A percentile compares a stretch with the other conserved stretches of the same genome.
These are phyloP conservation scores for Papio anubis DNA, from an alignment of 2,113 vertebrate species.

Conservation along the genomic window DNA sequence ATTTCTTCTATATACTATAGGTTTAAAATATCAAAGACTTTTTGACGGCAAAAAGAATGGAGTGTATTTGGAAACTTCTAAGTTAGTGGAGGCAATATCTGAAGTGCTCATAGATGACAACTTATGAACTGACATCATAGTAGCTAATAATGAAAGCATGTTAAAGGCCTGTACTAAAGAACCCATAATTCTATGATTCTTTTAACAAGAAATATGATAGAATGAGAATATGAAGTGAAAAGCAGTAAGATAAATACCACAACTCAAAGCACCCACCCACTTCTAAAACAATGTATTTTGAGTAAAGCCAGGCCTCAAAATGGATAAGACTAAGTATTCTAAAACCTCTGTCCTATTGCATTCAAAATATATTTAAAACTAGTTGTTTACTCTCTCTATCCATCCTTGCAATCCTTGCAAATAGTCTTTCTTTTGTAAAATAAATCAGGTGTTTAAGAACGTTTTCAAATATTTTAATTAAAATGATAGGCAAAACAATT, in stretches of 20 bases:
- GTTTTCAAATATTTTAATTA: constrained; percentile 37
- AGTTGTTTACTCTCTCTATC: neutral
- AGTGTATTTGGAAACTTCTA: neutral
- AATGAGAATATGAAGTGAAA: constrained; percentile 49
- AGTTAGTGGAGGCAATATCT: neutral
- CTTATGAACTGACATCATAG: neutral
- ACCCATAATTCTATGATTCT: neutral
- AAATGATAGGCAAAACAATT: neutral
- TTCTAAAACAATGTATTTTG: constrained; percentile 54
- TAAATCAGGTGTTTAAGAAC: neutral
- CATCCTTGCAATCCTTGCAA: neutral
- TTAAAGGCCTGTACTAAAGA: neutral
- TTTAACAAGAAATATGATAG: constrained; percentile 40
- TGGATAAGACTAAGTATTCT: neutral
- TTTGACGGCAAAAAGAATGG: neutral
- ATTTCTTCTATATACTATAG: neutral
- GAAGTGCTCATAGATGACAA: neutral
- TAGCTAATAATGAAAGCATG: neutral
- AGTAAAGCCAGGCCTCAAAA: constrained; percentile 24
- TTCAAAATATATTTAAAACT: constrained; percentile 28
- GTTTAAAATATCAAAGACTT: constrained; percentile 48
- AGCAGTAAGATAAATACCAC: constrained; percentile 37
- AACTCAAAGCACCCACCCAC: constrained; percentile 37
- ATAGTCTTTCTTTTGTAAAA: neutral
- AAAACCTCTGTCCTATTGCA: neutral